Evolutionary conservation across 2,888 invertebrate species (phyloP).

Genomic region (Spodoptera littoralis): DNA sequence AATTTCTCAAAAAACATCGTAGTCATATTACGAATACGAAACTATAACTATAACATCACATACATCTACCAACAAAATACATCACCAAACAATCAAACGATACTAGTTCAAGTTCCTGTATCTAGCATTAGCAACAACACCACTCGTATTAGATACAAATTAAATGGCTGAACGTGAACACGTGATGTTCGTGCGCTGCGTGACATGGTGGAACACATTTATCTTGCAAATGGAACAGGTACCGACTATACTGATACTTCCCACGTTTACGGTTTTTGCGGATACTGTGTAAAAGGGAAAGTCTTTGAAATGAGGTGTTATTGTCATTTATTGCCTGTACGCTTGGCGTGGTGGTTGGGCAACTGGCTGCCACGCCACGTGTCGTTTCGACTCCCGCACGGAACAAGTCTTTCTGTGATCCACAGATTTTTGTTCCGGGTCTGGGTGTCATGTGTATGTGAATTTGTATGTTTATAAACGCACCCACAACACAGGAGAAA

Average conservation of each 20-base stretch:
- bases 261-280: constrained; percentile 36
- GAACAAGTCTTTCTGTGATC: too few species aligned
- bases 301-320: background rate
- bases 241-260: constrained; percentile 37
- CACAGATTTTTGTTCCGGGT: too few species aligned
- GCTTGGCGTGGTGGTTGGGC: too few species aligned
- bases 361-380: too few species aligned
- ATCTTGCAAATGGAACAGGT: constrained; percentile 44
- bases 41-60: too few species aligned
- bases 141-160: constrained; percentile 38
- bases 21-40: too few species aligned
- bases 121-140: constrained; percentile 11
- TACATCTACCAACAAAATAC: background rate
- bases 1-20: too few species aligned
- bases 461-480: too few species aligned
- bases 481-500: too few species aligned
- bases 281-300: constrained; percentile 24
- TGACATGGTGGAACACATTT: constrained; percentile 57
- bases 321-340: background rate
- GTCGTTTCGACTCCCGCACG: too few species aligned
- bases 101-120: constrained; percentile 25
- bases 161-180: constrained; percentile 30
- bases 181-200: constrained; percentile 54
- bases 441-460: too few species aligned
- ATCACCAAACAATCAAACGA: constrained; percentile 14